These are phyloP conservation scores for Perithous albicinctus DNA, from an alignment of 2,888 invertebrate genomes.

Conservation along the genomic window DNA sequence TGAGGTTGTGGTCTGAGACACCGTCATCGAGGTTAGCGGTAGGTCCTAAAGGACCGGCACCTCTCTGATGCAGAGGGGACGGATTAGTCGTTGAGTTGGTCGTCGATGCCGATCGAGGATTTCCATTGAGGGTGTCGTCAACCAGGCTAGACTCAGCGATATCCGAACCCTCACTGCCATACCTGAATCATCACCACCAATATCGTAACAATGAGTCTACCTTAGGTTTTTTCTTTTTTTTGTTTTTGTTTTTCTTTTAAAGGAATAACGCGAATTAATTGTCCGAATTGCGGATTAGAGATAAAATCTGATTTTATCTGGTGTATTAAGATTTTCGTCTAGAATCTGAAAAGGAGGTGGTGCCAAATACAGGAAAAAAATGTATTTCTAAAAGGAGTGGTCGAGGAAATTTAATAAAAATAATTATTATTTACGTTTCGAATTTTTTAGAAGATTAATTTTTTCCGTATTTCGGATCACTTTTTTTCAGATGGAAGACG, in stretches of 20 bases:
- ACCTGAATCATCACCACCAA: constrained; percentile 79
- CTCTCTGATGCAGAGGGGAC: constrained; percentile 74
- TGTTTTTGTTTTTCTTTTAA: too few species aligned
- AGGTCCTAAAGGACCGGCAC: constrained; percentile 71
- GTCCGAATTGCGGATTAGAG: background rate
- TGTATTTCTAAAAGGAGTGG: too few species aligned
- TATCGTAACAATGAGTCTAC: constrained; percentile 19
- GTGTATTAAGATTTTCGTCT: background rate
- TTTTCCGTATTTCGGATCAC: too few species aligned
- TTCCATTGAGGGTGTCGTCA: constrained; percentile 83
- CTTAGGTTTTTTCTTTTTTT: background rate
- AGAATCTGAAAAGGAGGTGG: too few species aligned
- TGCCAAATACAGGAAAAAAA: too few species aligned
- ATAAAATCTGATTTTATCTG: constrained; percentile 1
- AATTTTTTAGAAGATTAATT: too few species aligned
- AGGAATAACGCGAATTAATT: background rate
- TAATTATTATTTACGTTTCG: too few species aligned
- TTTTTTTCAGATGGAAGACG: too few species aligned
- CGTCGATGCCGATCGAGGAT: constrained; percentile 77
- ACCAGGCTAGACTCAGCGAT: constrained; percentile 81
- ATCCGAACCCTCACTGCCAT: constrained; percentile 81
- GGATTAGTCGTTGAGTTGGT: constrained; percentile 73
- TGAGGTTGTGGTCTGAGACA: constrained; percentile 71
- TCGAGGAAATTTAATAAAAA: too few species aligned
- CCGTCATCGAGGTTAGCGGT: constrained; percentile 75